Evolutionary conservation across 2,888 invertebrate species (phyloP), one percentile per base, ranked within the genome.

Genomic region (Timandra comae): DNA sequence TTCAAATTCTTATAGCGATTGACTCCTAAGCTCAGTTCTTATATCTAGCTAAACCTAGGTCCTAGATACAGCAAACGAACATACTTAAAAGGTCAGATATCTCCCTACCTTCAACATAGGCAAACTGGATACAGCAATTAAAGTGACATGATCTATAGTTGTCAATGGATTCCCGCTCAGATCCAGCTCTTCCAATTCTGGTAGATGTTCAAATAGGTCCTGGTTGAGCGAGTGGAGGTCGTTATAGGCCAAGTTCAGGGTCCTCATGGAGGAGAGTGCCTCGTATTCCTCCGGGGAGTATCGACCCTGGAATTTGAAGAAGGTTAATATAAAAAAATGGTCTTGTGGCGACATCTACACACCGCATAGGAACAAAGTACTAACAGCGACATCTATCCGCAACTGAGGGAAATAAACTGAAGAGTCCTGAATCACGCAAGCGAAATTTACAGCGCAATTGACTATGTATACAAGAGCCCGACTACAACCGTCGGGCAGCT

Each of bases 171-270:
- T 97, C n/a, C 89, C 87, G 41, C 90, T 89, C 12, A 97, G 74
- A 50, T 89, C 88, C 28, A 97, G 66, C 7, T 88, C 86, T 46
- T 90, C 89, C 21, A 97, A 62, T 28, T 88, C 84, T 0, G 90
- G 87, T 2, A 91, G 69, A 58, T 96, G 94, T 51, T 92, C 91
- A 63, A 97, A 95, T 1, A 94, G 54, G 58, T 93, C 91, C 29
- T 84, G 85, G 54, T 92, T 65, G n/a, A 95, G 65, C 0, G 89
- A 88, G 50, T 93, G 91, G 1, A 95, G 66, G 11, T 87, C 78
- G 64, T 96, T 96, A 59, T 89, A 66, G 0, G 91, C 91, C 38
- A 96, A 72, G 55, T 90, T 87, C 9, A 94, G 72, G 3, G 79
- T 79, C 26, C 81, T 81, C 61, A 94, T 71, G 0, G 87, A 71